Evolutionary conservation across 1,140 invertebrate genomes (phyloP).

Genomic region (Calliphora vicina): DNA sequence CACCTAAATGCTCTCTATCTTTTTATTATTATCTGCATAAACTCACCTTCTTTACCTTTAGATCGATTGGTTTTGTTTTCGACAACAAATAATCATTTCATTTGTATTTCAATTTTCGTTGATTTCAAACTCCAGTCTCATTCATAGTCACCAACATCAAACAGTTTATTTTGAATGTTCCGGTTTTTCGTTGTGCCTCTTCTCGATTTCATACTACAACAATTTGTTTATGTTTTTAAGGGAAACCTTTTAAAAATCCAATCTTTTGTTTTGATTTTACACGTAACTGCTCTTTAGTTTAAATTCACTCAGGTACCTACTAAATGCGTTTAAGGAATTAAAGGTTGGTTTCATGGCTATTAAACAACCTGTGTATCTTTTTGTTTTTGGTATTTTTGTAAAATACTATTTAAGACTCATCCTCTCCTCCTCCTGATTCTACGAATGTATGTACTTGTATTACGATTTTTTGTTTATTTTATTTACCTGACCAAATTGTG

Average conservation of each 20-base stretch:
- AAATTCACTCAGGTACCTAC: background rate
- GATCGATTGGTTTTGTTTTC: background rate
- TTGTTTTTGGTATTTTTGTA: background rate
- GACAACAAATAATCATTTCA: background rate
- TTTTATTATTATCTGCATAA: background rate
- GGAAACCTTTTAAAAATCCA: slow-evolving; percentile 4
- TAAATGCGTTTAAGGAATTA: background rate
- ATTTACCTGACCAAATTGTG: background rate
- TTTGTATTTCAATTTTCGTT: background rate
- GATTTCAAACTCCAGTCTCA: background rate
- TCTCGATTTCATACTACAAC: background rate
- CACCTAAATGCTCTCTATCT: background rate
- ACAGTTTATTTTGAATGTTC: background rate
- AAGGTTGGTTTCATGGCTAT: background rate
- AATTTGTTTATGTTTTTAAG: background rate
- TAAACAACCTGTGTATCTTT: background rate
- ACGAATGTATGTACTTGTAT: background rate
- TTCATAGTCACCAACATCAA: background rate
- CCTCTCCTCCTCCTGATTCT: background rate
- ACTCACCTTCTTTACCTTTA: background rate
- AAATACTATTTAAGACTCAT: background rate
- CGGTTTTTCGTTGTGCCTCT: background rate
- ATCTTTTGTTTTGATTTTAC: background rate
- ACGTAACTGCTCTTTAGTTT: background rate
- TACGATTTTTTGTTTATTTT: background rate